These are phyloP conservation scores for Euwallacea similis DNA, from an alignment of 1,140 invertebrate genomes.

Conservation along the genomic window DNA sequence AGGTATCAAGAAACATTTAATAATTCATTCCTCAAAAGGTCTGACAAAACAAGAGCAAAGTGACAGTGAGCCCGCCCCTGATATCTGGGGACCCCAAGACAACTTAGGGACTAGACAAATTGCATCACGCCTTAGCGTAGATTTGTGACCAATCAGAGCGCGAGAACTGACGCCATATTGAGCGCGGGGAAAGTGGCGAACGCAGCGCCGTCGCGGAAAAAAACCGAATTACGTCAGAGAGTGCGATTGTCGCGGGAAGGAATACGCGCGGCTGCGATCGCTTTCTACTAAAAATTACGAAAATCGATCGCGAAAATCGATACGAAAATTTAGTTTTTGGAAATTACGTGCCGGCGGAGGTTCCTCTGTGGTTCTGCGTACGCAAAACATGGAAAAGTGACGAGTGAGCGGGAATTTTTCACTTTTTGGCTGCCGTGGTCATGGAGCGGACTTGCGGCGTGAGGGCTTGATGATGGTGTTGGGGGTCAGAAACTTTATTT, in stretches of 20 bases:
- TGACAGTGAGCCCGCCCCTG: constrained; percentile 27
- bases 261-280: constrained; percentile 34
- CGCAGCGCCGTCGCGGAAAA: constrained; percentile 44
- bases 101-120: neutral
- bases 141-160: constrained; percentile 36
- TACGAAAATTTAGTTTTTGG: constrained; percentile 41
- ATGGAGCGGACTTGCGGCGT: too few relatives aligned
- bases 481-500: too few relatives aligned
- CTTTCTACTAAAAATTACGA: constrained; percentile 41
- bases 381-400: neutral
- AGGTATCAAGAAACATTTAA: constrained; percentile 47
- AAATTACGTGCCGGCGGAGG: constrained; percentile 15
- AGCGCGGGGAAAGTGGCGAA: constrained; percentile 35
- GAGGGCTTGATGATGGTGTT: too few relatives aligned
- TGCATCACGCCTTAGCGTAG: constrained; percentile 30
- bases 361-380: constrained; percentile 8
- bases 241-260: constrained; percentile 38
- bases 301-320: constrained; percentile 48
- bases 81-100: constrained; percentile 19
- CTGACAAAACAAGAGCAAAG: constrained; percentile 34
- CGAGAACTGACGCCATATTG: constrained; percentile 44
- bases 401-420: too few relatives aligned
- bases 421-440: too few relatives aligned
- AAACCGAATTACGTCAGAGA: constrained; percentile 45
- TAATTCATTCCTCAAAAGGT: constrained; percentile 44